Conservation (phyloP, 2,888 invertebrate genomes). For the Drosophila koepferae region DNA sequence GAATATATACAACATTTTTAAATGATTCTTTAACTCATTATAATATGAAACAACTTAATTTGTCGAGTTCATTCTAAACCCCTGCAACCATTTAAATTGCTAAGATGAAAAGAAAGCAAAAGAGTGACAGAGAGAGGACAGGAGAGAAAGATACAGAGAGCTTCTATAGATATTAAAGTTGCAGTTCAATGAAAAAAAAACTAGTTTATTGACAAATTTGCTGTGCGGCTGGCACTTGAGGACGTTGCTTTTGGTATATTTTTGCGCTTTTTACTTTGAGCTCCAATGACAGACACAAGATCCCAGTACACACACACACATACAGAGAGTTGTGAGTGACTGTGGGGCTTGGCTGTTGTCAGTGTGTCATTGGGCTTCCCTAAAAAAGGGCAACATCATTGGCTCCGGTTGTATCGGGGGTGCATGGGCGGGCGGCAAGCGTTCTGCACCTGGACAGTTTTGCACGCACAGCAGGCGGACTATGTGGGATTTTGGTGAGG, state of each 20-base stretch:
- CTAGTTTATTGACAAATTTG: not conserved
- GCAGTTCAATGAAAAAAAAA: not conserved
- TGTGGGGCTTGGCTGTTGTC: constrained; percentile 41
- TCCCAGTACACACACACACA: not conserved
- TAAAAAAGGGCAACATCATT: constrained; percentile 41
- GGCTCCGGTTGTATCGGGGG: constrained; percentile 23
- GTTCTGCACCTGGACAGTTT: constrained; percentile 42
- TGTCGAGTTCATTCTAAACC: not conserved
- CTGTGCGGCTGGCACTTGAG: constrained; percentile 4
- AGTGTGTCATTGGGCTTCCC: constrained; percentile 48
- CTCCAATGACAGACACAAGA: constrained; percentile 11
- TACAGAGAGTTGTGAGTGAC: not conserved
- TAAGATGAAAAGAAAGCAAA: not conserved
- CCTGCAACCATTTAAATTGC: not conserved
- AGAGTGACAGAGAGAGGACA: too few relatives aligned
- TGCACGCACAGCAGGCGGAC: constrained; percentile 69
- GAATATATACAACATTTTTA: too few relatives aligned
- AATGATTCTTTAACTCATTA: too few relatives aligned
- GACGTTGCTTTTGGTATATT: constrained; percentile 1
- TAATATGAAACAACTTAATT: too few relatives aligned
- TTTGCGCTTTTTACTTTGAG: constrained; percentile 8
- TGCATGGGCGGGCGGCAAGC: constrained; percentile 12
- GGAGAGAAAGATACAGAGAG: not conserved
- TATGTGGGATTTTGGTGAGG: constrained; percentile 67
- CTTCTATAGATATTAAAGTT: not conserved